Conservation (phyloP, 2,113 vertebrate genomes). For the Bambusicola thoracicus region DNA sequence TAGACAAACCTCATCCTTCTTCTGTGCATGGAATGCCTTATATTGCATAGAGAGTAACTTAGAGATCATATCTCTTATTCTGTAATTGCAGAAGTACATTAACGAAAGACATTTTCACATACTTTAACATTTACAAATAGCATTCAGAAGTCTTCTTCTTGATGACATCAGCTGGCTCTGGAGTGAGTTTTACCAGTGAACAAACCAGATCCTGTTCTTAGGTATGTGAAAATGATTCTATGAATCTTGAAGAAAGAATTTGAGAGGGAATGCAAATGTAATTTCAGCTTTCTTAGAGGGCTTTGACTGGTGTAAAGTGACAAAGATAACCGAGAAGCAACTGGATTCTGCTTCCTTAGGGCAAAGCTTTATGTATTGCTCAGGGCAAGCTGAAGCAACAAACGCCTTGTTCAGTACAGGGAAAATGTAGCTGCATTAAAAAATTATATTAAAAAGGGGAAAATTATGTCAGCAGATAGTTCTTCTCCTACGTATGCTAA, state of each 20-base stretch:
- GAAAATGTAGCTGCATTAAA: neutral
- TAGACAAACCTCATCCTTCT: conserved; percentile 21
- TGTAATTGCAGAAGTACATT: neutral
- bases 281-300: neutral
- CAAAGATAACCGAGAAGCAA: neutral
- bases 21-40: neutral
- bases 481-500: neutral
- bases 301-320: neutral
- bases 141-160: neutral
- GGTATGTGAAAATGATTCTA: fast-evolving
- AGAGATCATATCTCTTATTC: neutral
- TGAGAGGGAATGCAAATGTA: neutral
- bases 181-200: neutral
- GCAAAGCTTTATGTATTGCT: neutral
- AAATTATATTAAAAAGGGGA: neutral
- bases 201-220: neutral
- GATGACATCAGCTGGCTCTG: neutral
- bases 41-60: neutral
- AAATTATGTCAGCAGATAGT: neutral
- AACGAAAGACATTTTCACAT: neutral
- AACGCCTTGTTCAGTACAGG: neutral
- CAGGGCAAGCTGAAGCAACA: neutral
- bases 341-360: neutral
- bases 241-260: neutral
- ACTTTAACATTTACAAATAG: neutral